A percentile compares a stretch with the other conserved stretches of the same genome.
phyloP scores from a whole-genome alignment of 2,888 invertebrate genomes.

The Petrophora chlorosata region DNA sequence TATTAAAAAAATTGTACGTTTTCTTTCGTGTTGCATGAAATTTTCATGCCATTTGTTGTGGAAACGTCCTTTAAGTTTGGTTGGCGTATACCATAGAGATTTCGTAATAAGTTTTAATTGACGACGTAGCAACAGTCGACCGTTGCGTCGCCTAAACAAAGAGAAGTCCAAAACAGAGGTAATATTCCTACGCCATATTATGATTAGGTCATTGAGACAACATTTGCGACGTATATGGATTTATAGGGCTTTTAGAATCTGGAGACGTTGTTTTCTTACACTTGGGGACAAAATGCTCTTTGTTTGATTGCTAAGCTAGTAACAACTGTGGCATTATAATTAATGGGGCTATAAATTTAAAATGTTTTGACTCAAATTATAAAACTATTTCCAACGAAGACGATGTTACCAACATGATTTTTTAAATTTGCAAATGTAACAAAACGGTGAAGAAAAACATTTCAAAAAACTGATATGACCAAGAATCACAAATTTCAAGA shows the following conservation, averaged over 20 bases:
- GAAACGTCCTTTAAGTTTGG: slow-evolving; percentile 16
- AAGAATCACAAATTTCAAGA: too few species aligned
- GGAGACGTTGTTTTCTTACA: too few species aligned
- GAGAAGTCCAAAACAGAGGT: too few species aligned
- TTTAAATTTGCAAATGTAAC: too few species aligned
- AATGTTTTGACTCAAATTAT: background rate
- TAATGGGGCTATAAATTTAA: background rate
- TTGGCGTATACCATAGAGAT: slow-evolving; percentile 39
- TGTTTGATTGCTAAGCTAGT: background rate
- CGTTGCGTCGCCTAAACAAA: too few species aligned
- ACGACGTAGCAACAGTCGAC: slow-evolving; percentile 48
- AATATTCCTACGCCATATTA: slow-evolving; percentile 16
- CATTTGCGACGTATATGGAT: too few species aligned
- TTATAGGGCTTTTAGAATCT: too few species aligned
- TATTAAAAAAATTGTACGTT: slow-evolving; percentile 3
- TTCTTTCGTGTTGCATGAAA: background rate
- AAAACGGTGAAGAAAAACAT: too few species aligned
- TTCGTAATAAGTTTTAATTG: slow-evolving; percentile 65
- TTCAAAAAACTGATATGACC: too few species aligned
- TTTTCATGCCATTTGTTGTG: slow-evolving; percentile 4
- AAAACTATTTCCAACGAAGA: too few species aligned
- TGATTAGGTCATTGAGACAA: slow-evolving; percentile 35
- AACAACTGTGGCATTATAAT: background rate
- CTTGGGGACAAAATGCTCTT: too few species aligned
- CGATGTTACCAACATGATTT: too few species aligned